phyloP scores from a whole-genome alignment of 2,113 vertebrate species.

The Amia ocellicauda region DNA sequence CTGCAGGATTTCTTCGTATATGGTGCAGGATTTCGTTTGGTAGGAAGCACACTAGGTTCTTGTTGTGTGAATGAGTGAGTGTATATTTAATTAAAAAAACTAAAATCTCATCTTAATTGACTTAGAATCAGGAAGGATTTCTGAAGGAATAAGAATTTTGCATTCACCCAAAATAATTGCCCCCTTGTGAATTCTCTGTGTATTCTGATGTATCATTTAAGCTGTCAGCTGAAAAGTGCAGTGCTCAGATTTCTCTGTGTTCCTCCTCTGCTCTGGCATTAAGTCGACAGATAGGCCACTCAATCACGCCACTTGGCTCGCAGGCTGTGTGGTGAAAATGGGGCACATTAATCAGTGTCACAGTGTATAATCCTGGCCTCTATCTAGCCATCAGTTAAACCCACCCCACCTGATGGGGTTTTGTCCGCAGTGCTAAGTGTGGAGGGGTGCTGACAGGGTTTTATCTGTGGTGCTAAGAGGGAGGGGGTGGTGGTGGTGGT shows the following conservation, averaged over 20 bases:
- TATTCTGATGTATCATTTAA: background rate
- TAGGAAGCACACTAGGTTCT: too few species aligned
- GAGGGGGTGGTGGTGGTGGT: too few species aligned
- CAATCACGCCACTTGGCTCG: background rate
- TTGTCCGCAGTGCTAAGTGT: too few species aligned
- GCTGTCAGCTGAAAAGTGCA: background rate
- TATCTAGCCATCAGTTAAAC: background rate
- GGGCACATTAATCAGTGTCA: conserved; percentile 2
- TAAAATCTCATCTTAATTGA: too few species aligned
- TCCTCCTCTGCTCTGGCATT: background rate
- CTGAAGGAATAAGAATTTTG: background rate
- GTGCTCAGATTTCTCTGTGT: background rate
- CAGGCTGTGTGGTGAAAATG: background rate
- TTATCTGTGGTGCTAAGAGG: background rate
- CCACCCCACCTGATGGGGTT: background rate
- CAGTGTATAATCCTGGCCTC: background rate
- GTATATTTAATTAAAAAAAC: too few species aligned
- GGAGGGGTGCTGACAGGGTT: too few species aligned
- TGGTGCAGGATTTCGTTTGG: too few species aligned
- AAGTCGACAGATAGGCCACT: background rate
- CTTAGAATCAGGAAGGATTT: too few species aligned
- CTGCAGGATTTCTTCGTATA: too few species aligned
- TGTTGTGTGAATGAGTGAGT: too few species aligned
- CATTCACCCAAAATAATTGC: background rate
- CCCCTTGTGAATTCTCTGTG: background rate